Evolutionary conservation across 2,113 vertebrate species (phyloP).

Genomic region (Orthochromis indermauri): DNA sequence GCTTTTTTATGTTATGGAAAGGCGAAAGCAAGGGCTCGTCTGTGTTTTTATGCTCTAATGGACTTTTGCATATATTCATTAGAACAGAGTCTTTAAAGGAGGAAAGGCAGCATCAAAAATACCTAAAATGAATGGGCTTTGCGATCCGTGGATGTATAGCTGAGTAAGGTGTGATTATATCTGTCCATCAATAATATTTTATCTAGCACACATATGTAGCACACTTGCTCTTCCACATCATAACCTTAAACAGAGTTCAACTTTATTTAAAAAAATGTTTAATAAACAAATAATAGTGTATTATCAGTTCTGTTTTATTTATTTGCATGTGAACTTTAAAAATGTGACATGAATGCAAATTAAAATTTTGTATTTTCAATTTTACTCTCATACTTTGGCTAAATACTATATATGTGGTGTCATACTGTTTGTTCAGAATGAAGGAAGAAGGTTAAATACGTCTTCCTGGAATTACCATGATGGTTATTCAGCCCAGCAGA

Average conservation of each 20-base stretch:
- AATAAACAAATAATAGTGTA: background rate
- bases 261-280: background rate
- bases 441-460: background rate
- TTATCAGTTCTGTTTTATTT: background rate
- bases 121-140: background rate
- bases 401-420: background rate
- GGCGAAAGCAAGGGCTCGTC: slow-evolving; percentile 36
- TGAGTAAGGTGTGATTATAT: slow-evolving; percentile 33
- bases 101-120: slow-evolving; percentile 34
- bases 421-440: background rate
- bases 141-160: background rate
- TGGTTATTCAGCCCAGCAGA: background rate
- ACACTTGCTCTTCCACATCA: background rate
- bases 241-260: slow-evolving; percentile 11
- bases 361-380: background rate
- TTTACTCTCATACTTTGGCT: background rate
- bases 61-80: slow-evolving; percentile 67
- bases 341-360: background rate
- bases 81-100: slow-evolving; percentile 40
- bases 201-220: background rate
- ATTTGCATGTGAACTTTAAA: background rate
- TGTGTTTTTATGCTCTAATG: slow-evolving; percentile 62
- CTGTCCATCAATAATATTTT: background rate
- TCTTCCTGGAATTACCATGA: background rate
- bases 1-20: slow-evolving; percentile 49